These are phyloP conservation scores for Monoplex corrugatus DNA, from an alignment of 2,888 invertebrate species.

Conservation along the genomic window DNA sequence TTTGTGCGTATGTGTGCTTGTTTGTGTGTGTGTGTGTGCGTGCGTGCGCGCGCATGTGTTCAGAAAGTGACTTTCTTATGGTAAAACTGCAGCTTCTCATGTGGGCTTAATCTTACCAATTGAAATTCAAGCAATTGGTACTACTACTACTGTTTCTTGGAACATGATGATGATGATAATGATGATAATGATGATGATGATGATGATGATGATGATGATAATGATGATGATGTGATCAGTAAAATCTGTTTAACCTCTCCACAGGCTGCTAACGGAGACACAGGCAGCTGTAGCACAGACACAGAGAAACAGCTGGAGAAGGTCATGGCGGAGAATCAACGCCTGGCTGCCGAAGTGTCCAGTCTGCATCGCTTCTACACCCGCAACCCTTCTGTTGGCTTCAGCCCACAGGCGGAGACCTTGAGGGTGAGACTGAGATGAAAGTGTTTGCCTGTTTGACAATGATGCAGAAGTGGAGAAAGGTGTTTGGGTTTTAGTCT, in stretches of 20 bases:
- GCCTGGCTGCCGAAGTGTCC: constrained; percentile 63
- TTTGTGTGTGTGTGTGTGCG: no score
- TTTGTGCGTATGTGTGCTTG: no score
- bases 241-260: not conserved
- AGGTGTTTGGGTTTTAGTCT: no score
- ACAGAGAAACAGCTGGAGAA: constrained; percentile 75
- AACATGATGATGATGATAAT: not conserved
- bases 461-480: not conserved
- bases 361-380: constrained; percentile 51
- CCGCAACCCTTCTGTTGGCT: constrained; percentile 45
- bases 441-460: no score
- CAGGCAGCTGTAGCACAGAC: constrained; percentile 68
- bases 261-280: constrained; percentile 44
- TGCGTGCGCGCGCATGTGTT: no score
- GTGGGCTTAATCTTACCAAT: no score
- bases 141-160: no score
- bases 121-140: no score
- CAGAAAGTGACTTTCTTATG: no score
- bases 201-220: not conserved
- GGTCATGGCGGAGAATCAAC: constrained; percentile 67
- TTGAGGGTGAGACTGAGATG: constrained; percentile 43
- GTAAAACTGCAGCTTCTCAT: no score
- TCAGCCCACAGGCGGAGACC: constrained; percentile 43
- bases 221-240: not conserved
- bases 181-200: not conserved